Percentiles rank a stretch among this genome's conserved stretches.
Conservation (phyloP, 37 sponge, comb jelly and placozoan genomes). For the Spongilla lacustris region DNA sequence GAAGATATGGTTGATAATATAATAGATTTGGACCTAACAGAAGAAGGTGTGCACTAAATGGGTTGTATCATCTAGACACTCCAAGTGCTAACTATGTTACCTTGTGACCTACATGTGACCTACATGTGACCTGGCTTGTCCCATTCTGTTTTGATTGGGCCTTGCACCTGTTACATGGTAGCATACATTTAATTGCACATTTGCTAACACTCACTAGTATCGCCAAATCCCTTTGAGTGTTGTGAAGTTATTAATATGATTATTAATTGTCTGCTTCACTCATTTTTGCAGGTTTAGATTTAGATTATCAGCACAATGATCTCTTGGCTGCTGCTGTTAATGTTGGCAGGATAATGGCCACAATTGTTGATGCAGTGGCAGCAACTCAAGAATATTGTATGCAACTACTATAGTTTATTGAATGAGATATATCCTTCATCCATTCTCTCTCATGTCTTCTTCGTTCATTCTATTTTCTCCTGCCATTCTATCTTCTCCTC, state of each 20-base stretch:
- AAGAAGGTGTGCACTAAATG: not conserved
- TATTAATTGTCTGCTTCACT: not conserved
- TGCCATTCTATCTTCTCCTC: no score
- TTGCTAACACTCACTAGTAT: no score
- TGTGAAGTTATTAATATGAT: not conserved
- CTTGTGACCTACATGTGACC: not conserved
- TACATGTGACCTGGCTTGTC: not conserved
- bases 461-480: no score
- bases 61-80: no score
- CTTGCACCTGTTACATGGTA: not conserved
- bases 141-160: not conserved
- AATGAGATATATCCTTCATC: no score
- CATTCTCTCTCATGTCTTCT: no score
- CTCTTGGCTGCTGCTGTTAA: not conserved
- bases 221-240: not conserved
- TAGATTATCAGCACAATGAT: not conserved
- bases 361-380: not conserved
- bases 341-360: not conserved
- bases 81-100: no score
- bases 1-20: not conserved
- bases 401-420: not conserved
- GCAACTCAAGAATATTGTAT: not conserved
- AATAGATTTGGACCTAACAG: not conserved
- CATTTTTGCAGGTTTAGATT: not conserved
- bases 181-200: no score